A percentile compares a stretch with the other conserved stretches of the same genome.
Evolutionary conservation across 2,797 vertebrate genomes (phyloP).

Genomic region (Tiaroga cobitis): DNA sequence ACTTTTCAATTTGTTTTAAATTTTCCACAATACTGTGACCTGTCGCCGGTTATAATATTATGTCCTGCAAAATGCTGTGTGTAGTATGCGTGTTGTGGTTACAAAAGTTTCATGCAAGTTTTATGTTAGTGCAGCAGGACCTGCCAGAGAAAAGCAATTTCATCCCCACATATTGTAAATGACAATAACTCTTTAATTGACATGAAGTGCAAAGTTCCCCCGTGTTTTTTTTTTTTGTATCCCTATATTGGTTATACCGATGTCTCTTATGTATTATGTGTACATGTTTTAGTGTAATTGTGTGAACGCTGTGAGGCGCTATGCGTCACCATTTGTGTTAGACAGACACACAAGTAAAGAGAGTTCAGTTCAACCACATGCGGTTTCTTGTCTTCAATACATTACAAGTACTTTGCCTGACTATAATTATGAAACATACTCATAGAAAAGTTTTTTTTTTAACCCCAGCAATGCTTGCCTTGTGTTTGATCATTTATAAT

Average conservation of each 20-base stretch:
- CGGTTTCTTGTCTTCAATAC: background rate
- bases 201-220: background rate
- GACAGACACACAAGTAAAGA: no score
- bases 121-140: background rate
- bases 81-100: background rate
- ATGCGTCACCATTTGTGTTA: no score
- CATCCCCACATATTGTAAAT: background rate
- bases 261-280: no score
- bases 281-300: no score
- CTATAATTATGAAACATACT: background rate
- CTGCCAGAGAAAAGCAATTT: background rate
- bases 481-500: background rate
- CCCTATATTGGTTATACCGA: background rate
- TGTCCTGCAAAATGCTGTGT: background rate
- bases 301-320: no score
- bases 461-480: background rate
- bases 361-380: conserved; percentile 4
- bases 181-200: background rate
- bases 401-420: background rate
- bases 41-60: no score
- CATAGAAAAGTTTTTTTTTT: background rate
- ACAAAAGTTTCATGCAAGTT: background rate
- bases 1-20: background rate
- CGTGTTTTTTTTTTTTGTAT: no score
- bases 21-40: background rate